Percentiles rank a stretch among this genome's conserved stretches.
Evolutionary conservation across 2,888 invertebrate genomes (phyloP).

Genomic region (Latrodectus hesperus): DNA sequence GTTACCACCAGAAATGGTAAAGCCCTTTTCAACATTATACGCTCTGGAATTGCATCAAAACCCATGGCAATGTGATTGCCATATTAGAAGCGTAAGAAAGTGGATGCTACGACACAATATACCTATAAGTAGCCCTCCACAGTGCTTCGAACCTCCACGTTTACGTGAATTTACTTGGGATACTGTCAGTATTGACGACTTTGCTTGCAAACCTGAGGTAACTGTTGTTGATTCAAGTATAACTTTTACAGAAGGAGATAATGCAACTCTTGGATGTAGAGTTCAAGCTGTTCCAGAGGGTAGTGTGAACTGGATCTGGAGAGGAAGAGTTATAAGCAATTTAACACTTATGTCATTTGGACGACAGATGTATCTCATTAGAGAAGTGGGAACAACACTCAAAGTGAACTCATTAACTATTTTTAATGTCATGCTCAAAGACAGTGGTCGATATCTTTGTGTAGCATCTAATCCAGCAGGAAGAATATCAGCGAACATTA

Average conservation of each 20-base stretch:
- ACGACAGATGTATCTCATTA: conserved; percentile 71
- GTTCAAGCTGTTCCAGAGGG: conserved; percentile 70
- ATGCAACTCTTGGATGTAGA: conserved; percentile 70
- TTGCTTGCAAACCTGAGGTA: conserved; percentile 70
- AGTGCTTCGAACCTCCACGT: conserved; percentile 81
- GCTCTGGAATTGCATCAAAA: conserved; percentile 68
- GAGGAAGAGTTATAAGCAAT: conserved; percentile 70
- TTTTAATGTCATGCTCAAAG: conserved; percentile 71
- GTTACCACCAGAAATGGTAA: conserved; percentile 65
- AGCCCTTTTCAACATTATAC: conserved; percentile 65
- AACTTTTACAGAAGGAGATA: conserved; percentile 66
- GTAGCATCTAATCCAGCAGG: conserved; percentile 71
- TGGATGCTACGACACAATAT: conserved; percentile 87
- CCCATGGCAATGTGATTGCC: conserved; percentile 86
- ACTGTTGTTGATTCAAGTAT: conserved; percentile 59
- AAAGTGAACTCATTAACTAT: conserved; percentile 71
- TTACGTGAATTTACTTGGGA: conserved; percentile 67
- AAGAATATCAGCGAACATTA: conserved; percentile 70
- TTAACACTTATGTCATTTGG: conserved; percentile 71
- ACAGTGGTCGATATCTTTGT: conserved; percentile 70
- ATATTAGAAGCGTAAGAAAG: conserved; percentile 85
- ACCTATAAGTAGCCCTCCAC: conserved; percentile 84
- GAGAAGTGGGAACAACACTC: conserved; percentile 69
- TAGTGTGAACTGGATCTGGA: conserved; percentile 70
- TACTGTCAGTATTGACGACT: conserved; percentile 70